Conservation (phyloP, 2,888 invertebrate species). For the Hyposoter dolosus region DNA sequence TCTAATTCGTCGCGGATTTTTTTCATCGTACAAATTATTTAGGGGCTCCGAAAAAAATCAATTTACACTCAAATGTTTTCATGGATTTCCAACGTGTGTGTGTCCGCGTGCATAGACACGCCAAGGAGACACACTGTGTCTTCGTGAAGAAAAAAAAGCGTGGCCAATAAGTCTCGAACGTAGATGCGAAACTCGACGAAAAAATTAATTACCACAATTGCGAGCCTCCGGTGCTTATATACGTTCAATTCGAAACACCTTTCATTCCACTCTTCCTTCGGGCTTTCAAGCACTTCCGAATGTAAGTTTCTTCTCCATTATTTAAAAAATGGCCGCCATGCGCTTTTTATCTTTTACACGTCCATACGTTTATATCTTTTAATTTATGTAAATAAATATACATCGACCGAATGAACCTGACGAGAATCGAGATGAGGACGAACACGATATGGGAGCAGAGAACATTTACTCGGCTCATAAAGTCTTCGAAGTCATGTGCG, state of each 20-base stretch:
- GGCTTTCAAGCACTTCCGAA: conserved; percentile 18
- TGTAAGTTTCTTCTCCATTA: conserved; percentile 4
- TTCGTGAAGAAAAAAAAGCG: conserved; percentile 32
- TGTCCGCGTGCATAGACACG: neutral
- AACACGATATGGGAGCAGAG: conserved; percentile 45
- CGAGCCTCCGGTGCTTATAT: conserved; percentile 51
- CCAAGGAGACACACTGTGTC: conserved; percentile 13
- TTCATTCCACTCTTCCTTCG: conserved; percentile 47
- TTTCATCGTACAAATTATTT: neutral
- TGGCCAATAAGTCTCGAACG: conserved; percentile 39
- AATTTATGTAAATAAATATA: conserved; percentile 21
- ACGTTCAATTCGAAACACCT: conserved; percentile 59
- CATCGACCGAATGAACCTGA: conserved; percentile 2
- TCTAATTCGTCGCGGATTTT: neutral
- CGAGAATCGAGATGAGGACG: conserved; percentile 55
- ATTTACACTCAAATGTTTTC: conserved; percentile 4
- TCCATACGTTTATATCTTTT: neutral
- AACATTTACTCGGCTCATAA: conserved; percentile 66
- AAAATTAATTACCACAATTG: conserved; percentile 64
- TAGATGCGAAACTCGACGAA: conserved; percentile 33
- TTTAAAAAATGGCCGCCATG: neutral
- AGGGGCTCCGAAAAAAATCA: neutral
- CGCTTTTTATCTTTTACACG: neutral
- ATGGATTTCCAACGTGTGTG: neutral
- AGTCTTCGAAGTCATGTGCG: conserved; percentile 57